Base-by-base conservation (phyloP, 2,888 invertebrate species). In the Acanthosepion esculentum region DNA sequence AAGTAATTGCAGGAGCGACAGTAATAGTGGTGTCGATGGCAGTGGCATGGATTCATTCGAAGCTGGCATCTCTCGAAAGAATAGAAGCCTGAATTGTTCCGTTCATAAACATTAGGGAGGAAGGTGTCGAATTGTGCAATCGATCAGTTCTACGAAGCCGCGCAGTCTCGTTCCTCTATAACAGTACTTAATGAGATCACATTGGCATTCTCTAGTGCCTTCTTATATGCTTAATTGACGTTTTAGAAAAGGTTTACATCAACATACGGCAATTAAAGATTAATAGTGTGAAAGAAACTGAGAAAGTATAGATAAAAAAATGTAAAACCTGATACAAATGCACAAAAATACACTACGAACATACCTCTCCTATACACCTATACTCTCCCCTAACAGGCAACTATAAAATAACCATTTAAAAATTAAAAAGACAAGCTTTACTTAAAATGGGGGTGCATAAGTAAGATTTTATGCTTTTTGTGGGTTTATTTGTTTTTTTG, bases 131-230 rank as follows among this genome's bases (percentile, higher is more conserved):
- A 59, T 20, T 78, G n/a, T 78, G 18, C 78, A 12, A 78, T 78
- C 78, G 78, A 78, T 78, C n/a, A 78, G 33, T 78, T 8, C 33
- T 78, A 23, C n/a, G 78, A 78, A 78, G 78, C 78, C 78, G 33
- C n/a, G 78, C 78, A 78, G n/a, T 78, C 78, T 78, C 78, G n/a
- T 78, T 78, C 12, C n/a, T 78, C 78, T n/a, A 33, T 10, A n/a
- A n/a, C n/a, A 10, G n/a, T 12, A n/a, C 33, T 5, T 78, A 78
- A 78, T 78, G 78, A 78, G 33, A 78, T 78, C 78, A n/a, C 78
- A 78, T n/a, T 78, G 78, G 78, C n/a, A 78, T 78, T 78, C 78
- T 78, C n/a, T 78, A 15, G 78, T 78, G 78, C n/a, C 78, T 78
- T n/a, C n/a, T 33, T 15, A n/a, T 78, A 33, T n/a, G 33, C 18